Conservation (phyloP, 1,140 invertebrate species). For the Cydia strobilella region DNA sequence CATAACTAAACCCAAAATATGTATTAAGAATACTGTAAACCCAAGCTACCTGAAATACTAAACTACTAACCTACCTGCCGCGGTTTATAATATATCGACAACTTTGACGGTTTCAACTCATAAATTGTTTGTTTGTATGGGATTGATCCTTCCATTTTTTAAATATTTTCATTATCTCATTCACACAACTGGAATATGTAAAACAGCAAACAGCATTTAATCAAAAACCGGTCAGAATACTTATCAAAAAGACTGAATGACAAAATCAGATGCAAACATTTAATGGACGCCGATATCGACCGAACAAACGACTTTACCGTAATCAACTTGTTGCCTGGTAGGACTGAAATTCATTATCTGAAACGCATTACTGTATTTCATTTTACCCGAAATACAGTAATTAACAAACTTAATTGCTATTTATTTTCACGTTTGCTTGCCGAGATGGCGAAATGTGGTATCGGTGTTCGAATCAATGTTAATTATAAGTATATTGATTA, state of each 20-base stretch:
- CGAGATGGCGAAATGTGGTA: constrained; percentile 8
- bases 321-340: constrained; percentile 63
- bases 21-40: too few relatives aligned
- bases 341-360: constrained; percentile 41
- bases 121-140: too few relatives aligned
- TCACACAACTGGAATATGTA: too few relatives aligned
- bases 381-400: constrained; percentile 41
- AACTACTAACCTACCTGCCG: too few relatives aligned
- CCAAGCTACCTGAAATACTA: too few relatives aligned
- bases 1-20: too few relatives aligned
- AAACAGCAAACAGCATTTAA: too few relatives aligned
- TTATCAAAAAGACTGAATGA: constrained; percentile 33
- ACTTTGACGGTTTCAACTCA: too few relatives aligned
- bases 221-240: constrained; percentile 20
- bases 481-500: constrained; percentile 30
- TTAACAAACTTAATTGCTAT: constrained; percentile 27
- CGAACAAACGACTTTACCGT: constrained; percentile 61
- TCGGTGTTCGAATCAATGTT: constrained; percentile 10
- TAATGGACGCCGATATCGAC: constrained; percentile 54
- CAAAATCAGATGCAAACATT: constrained; percentile 39
- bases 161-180: too few relatives aligned
- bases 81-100: too few relatives aligned
- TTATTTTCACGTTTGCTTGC: constrained; percentile 23
- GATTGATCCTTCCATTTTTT: too few relatives aligned
- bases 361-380: constrained; percentile 47